Base-by-base conservation (phyloP, 2,888 invertebrate species). In the Plutella xylostella region DNA sequence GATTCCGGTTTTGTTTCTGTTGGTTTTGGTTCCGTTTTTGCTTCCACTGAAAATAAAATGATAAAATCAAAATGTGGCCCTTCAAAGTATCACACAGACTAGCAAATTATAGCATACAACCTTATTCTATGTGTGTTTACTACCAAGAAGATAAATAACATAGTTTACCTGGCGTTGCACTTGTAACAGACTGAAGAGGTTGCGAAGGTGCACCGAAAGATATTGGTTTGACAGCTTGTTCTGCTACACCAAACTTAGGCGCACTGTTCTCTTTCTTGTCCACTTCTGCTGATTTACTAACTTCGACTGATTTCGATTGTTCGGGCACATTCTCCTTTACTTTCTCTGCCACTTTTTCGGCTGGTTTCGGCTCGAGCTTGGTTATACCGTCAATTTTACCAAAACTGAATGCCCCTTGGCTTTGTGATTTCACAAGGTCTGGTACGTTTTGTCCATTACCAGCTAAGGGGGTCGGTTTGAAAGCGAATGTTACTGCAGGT, bases 291-390 rank as follows among this genome's bases (percentile, higher is more conserved):
- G 28, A n/a, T 28, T 28, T 28, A 28, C 28, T 28, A 28, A 28
- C 28, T 12, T 6, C 28, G 14, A 34, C 34, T 15, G 28, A 28
- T 11, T 6, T 11, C 6, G 28, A 28, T 28, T 34, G 63, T 53
- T 68, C 75, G 3, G 54, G 30, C n/a, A 54, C 57, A 47, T 46
- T 48, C 43, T 67, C 68, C 47, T 63, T 69, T 47, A 57, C 45
- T 42, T 55, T 63, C 43, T 60, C 57, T 14, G 64, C 61, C 19
- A 68, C 49, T 51, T 71, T 76, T 45, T 77, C 77, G 45, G 72
- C 72, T 12, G 61, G 49, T 45, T 63, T 61, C 2, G 61, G 66
- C 3, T 43, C 43, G 5, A 43, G 37, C 22, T 43, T 43, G 21
- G 42, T 43, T 19, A 43, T 43, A 6, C 42, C 42, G 17, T 43